Evolutionary conservation across 1,140 invertebrate genomes (phyloP).

Genomic region (Drosophila repleta): DNA sequence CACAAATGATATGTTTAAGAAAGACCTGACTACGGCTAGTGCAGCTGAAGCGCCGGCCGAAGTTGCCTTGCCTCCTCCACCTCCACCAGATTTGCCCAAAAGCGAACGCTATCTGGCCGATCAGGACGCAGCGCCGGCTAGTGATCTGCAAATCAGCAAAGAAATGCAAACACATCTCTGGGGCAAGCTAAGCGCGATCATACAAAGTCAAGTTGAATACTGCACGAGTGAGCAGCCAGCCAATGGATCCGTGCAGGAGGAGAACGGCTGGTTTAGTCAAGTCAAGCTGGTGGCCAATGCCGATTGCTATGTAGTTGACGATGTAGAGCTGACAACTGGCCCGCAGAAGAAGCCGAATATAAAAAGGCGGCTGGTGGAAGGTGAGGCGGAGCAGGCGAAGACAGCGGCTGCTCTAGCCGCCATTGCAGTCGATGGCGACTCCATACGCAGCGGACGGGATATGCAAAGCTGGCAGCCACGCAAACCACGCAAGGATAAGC

Average conservation of each 20-base stretch:
- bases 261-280: neutral
- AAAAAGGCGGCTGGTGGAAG: constrained; percentile 21
- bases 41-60: neutral
- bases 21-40: neutral
- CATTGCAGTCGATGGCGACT: constrained; percentile 41
- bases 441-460: constrained; percentile 40
- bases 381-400: neutral
- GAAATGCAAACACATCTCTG: constrained; percentile 66
- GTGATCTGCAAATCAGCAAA: constrained; percentile 52
- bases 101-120: constrained; percentile 57
- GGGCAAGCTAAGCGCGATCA: constrained; percentile 54
- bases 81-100: constrained; percentile 1
- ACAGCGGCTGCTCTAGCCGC: neutral
- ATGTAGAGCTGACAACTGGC: constrained; percentile 21
- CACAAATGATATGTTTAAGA: constrained; percentile 59
- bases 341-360: constrained; percentile 49
- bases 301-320: constrained; percentile 45
- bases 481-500: constrained; percentile 25
- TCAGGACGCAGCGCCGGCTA: constrained; percentile 1
- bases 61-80: neutral
- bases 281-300: constrained; percentile 47
- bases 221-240: neutral
- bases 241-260: neutral
- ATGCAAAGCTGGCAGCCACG: constrained; percentile 32
- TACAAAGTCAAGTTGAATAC: constrained; percentile 55